Base-by-base conservation (phyloP, 2,113 vertebrate genomes). In the Phaetusa simplex region DNA sequence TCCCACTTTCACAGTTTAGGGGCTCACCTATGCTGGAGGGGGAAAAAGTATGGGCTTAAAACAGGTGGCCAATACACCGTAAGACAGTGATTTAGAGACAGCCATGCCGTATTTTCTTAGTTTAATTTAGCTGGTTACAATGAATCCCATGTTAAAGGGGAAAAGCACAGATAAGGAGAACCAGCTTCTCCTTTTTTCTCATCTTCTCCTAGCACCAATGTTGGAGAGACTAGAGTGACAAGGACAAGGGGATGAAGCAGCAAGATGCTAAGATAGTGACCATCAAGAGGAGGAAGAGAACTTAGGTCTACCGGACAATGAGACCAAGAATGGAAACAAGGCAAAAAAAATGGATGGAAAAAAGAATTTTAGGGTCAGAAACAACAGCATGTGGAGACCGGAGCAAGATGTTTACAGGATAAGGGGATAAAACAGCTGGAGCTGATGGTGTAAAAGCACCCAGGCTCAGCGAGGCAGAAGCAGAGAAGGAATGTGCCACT, bases 1-100 rank as follows among this genome's bases (percentile, higher is more conserved):
- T 42, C 34, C 11, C 18, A 34, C 9, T 79, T 69, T 9, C 3
- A 43, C 65, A 67, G 15, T 70, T 59, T n/a, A 83, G 77, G 21
- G 32, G 45, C 24, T 83, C 45, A 45, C 20, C n/a, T 50, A 6
- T 4, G 22, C 20, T 1, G 0, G 8, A 38, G 5, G 9, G 9
- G 17, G 13, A 19, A 59, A 55, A 90, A 45, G 10, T 15, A 26
- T 0, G 1, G 34, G 34, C 36, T 65, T 56, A 61, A 65, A 92
- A 47, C 17, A 83, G 19, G 29, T 23, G 34, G 24, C 49, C 23
- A 65, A 29, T 12, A 67, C 12, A 79, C 12, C 5, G 1, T 9
- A 77, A 43, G 18, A 77, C 6, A 34, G 29, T 14, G 20, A 52
- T 45, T 78, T 42, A 91, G 20, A 86, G 32, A 84, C 14, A 81